Conservation (phyloP, 2,113 vertebrate species). For the Pseudolaguvia tuberculata region DNA sequence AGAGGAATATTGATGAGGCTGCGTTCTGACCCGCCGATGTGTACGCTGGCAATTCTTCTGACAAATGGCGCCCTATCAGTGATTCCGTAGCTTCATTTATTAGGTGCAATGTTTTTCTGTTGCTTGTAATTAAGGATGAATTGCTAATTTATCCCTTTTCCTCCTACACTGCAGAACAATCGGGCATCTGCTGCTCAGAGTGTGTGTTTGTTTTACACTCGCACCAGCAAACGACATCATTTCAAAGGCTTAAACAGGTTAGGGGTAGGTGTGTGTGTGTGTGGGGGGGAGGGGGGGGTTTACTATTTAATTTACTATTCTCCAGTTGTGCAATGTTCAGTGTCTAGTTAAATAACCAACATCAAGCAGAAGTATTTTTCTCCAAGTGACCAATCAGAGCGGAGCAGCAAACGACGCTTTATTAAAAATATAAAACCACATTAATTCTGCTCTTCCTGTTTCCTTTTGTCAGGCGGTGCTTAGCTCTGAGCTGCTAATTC, state of each 20-base stretch:
- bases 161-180: constrained; percentile 40
- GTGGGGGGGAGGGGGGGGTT: too few species aligned
- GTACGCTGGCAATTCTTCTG: constrained; percentile 13
- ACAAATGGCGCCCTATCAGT: constrained; percentile 24
- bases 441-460: constrained; percentile 57
- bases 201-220: constrained; percentile 6
- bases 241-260: neutral
- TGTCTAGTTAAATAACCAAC: neutral
- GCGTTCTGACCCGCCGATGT: neutral
- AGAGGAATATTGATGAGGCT: constrained; percentile 32
- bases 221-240: neutral
- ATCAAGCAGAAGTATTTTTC: neutral
- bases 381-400: neutral
- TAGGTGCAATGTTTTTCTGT: constrained; percentile 38
- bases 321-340: too few species aligned
- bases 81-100: constrained; percentile 44
- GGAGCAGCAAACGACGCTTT: neutral
- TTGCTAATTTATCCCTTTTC: constrained; percentile 52
- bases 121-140: constrained; percentile 51
- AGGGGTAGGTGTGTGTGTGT: too few species aligned
- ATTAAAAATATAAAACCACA: constrained; percentile 48
- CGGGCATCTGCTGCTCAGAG: constrained; percentile 9
- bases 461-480: constrained; percentile 43
- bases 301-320: too few species aligned
- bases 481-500: constrained; percentile 65